A percentile compares a stretch with the other conserved stretches of the same genome.
These are phyloP conservation scores for Erynnis tages DNA, from an alignment of 2,888 invertebrate genomes.

Conservation along the genomic window DNA sequence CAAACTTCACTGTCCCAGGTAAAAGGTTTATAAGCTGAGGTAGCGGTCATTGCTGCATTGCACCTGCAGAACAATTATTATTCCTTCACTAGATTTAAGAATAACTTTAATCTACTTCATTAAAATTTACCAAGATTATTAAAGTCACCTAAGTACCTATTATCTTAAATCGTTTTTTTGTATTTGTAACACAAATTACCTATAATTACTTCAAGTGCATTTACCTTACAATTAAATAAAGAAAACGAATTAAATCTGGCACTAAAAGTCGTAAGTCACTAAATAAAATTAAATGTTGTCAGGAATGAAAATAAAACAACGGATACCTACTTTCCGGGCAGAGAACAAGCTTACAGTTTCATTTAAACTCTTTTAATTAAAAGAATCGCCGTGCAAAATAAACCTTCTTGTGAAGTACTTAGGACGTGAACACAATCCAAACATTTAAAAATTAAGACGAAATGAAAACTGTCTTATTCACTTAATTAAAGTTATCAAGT, in stretches of 20 bases:
- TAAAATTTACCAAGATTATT: no score
- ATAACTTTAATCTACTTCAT: no score
- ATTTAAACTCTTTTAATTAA: slow-evolving; percentile 45
- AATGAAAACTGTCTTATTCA: slow-evolving; percentile 20
- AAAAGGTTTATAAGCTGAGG: no score
- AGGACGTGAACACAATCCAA: slow-evolving; percentile 21
- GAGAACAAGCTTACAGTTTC: slow-evolving; percentile 32
- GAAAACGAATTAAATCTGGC: slow-evolving; percentile 1
- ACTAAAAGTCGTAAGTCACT: slow-evolving; percentile 2
- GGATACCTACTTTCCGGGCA: slow-evolving; percentile 11
- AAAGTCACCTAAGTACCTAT: no score
- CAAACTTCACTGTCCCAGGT: no score
- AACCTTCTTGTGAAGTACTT: slow-evolving; percentile 28
- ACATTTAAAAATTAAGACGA: slow-evolving; percentile 23
- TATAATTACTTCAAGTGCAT: no score
- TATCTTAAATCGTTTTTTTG: no score
- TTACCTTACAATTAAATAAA: not conserved
- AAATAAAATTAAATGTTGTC: slow-evolving; percentile 19
- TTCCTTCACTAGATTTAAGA: no score
- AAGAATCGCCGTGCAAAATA: slow-evolving; percentile 40
- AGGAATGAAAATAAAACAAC: slow-evolving; percentile 32
- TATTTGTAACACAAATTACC: no score
- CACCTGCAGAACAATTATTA: no score
- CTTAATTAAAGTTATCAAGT: slow-evolving; percentile 27
- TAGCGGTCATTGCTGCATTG: no score